phyloP scores from a whole-genome alignment of 2,797 vertebrate genomes.

The Acanthornis magna region DNA sequence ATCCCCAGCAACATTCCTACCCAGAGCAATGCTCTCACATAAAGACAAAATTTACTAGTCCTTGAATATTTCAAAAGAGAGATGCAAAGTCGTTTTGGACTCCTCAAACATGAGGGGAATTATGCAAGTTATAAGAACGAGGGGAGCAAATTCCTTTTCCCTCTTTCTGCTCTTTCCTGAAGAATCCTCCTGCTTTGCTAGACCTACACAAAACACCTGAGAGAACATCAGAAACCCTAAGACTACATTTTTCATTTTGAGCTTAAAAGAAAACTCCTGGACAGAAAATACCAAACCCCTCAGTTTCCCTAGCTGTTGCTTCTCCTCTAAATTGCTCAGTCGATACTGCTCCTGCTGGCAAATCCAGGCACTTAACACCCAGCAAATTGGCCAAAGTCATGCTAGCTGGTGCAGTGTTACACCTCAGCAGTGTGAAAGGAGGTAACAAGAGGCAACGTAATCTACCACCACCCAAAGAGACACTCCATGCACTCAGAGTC shows the following conservation, averaged over 20 bases:
- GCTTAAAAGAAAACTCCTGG: not conserved
- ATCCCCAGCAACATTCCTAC: not conserved
- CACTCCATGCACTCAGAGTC: not conserved
- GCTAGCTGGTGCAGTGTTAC: not conserved
- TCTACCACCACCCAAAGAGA: not conserved
- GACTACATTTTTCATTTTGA: not conserved
- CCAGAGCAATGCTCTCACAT: not conserved
- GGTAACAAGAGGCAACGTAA: not conserved
- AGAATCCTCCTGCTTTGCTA: not conserved
- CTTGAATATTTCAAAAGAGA: not conserved
- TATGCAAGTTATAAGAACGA: not conserved
- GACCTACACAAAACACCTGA: not conserved
- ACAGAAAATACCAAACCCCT: not conserved
- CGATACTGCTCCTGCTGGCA: not conserved
- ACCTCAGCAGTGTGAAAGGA: not conserved
- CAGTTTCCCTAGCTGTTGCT: not conserved
- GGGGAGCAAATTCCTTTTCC: not conserved
- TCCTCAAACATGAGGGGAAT: not conserved
- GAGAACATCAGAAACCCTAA: not conserved
- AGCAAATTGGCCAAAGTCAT: accelerated
- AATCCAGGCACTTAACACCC: not conserved
- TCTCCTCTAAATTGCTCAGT: not conserved
- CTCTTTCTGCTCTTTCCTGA: not conserved
- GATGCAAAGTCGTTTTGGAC: not conserved
- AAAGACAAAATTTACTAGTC: not conserved